Conservation (phyloP, 2,113 vertebrate genomes). For the Syngnathus typhle region DNA sequence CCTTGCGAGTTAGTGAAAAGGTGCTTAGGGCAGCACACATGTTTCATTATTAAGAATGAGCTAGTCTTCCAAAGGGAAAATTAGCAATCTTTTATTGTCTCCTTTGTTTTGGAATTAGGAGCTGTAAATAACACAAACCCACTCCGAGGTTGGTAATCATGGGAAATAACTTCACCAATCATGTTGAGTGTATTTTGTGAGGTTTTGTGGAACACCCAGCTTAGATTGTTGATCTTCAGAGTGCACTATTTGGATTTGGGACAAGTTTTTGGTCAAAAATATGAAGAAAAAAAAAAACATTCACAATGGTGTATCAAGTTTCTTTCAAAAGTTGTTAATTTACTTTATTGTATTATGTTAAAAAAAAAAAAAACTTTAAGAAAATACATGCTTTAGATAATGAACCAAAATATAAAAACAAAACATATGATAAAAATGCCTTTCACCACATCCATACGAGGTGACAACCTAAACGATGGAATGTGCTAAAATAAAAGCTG, state of each 20-base stretch:
- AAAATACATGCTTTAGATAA: background rate
- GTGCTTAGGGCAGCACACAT: background rate
- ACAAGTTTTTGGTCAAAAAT: too few relatives aligned
- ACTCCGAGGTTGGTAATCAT: background rate
- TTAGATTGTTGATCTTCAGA: background rate
- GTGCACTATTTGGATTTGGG: background rate
- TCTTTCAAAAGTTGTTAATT: too few relatives aligned
- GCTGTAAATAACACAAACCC: background rate
- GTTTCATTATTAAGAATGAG: background rate
- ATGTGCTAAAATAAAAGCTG: slow-evolving; percentile 44
- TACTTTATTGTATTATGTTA: too few relatives aligned
- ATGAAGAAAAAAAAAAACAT: too few relatives aligned
- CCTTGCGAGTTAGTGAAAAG: background rate
- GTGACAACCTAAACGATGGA: slow-evolving; percentile 18
- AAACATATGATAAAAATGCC: background rate
- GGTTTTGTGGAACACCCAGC: background rate
- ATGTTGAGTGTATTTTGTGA: background rate
- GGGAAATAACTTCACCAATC: background rate
- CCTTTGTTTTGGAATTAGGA: background rate
- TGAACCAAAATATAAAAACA: background rate
- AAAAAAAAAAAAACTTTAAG: too few relatives aligned
- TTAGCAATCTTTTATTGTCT: background rate
- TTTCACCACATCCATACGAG: background rate
- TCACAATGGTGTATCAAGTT: too few relatives aligned
- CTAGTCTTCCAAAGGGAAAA: background rate